These are phyloP conservation scores for Drosophila bocqueti DNA, from an alignment of 1,140 invertebrate genomes.

Conservation along the genomic window DNA sequence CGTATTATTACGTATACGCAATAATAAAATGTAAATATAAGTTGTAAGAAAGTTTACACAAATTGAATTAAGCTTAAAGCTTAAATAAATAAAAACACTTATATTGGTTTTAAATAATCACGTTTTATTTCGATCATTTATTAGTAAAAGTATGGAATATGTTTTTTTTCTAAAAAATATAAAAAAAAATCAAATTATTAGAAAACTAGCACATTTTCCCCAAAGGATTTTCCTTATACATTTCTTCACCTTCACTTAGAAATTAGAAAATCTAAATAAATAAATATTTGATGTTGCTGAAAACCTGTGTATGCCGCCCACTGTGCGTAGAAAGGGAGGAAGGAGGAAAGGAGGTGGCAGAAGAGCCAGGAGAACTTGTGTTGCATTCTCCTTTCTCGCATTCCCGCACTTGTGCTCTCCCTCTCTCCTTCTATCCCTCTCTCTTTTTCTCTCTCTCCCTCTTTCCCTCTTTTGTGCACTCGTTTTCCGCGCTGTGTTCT, in stretches of 20 bases:
- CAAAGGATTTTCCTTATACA: no score
- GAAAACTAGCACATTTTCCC: no score
- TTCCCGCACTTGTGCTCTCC: constrained; percentile 1
- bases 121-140: no score
- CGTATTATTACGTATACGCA: not conserved
- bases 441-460: not conserved
- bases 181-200: no score
- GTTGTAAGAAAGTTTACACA: no score
- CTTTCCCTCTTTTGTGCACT: constrained; percentile 28
- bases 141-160: no score
- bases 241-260: no score
- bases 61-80: no score
- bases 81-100: no score
- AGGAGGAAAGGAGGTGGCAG: constrained; percentile 4
- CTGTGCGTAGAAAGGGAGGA: constrained; percentile 6
- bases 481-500: constrained; percentile 25
- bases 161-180: no score
- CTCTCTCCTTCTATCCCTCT: not conserved
- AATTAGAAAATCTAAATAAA: not conserved
- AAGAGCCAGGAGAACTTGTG: constrained; percentile 13
- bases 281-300: not conserved
- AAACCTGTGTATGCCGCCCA: not conserved
- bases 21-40: no score
- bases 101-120: no score
- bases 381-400: constrained; percentile 23